Percentiles rank a stretch among this genome's conserved stretches.
phyloP scores from a whole-genome alignment of 2,113 vertebrate genomes.

The Gobius niger region DNA sequence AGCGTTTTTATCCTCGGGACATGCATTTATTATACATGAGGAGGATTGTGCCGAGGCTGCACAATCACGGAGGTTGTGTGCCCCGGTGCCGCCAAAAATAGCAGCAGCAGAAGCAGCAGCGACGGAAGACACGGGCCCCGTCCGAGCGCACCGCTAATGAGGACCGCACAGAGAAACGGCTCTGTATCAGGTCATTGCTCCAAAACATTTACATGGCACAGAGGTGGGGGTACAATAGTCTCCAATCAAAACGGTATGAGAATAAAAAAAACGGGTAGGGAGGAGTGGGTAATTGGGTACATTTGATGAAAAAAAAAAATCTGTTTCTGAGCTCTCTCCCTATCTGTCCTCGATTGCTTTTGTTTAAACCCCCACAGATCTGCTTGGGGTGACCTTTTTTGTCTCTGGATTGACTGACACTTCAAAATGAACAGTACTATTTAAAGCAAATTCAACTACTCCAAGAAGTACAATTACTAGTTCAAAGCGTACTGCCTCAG shows the following conservation, averaged over 20 bases:
- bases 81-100: slow-evolving; percentile 38
- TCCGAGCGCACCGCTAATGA: neutral
- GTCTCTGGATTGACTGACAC: too few species aligned
- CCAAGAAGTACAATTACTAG: too few species aligned
- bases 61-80: slow-evolving; percentile 39
- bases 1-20: slow-evolving; percentile 50
- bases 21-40: slow-evolving; percentile 59
- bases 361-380: neutral
- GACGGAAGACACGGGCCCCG: slow-evolving; percentile 16
- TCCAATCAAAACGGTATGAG: neutral
- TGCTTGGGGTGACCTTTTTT: too few species aligned
- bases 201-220: neutral
- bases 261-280: neutral
- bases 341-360: neutral
- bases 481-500: too few species aligned
- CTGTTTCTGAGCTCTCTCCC: neutral
- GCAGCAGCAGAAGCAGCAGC: slow-evolving; percentile 28
- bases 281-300: neutral
- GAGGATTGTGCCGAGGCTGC: slow-evolving; percentile 53
- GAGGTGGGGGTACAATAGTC: neutral
- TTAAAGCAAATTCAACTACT: too few species aligned
- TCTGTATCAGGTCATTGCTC: slow-evolving; percentile 2
- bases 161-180: neutral
- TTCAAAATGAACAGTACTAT: too few species aligned
- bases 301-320: neutral